These are phyloP conservation scores for Folsomia candida DNA, from an alignment of 2,888 invertebrate species.

Conservation along the genomic window DNA sequence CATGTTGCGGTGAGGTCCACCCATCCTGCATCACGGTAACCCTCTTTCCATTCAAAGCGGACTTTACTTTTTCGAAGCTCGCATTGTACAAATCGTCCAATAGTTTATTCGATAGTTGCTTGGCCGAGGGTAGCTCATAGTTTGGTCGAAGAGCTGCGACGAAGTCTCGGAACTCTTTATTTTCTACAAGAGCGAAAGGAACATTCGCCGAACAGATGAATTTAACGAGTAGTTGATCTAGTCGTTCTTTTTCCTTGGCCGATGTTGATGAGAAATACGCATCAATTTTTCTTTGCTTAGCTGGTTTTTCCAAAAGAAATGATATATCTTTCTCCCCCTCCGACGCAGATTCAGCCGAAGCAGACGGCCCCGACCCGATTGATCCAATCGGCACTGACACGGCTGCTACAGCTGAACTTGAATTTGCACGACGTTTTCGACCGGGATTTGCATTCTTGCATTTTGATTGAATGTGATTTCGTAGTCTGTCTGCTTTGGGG, in stretches of 20 bases:
- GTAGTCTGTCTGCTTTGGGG: no score
- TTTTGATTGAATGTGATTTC: no score
- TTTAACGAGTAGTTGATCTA: conserved; percentile 1
- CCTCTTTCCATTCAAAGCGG: conserved; percentile 9
- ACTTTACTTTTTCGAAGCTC: conserved; percentile 1
- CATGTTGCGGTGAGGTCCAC: conserved; percentile 25
- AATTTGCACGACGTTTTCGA: no score
- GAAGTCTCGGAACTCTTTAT: conserved; percentile 15
- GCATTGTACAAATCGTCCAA: conserved; percentile 18
- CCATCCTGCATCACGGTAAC: conserved; percentile 28
- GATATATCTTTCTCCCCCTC: no score
- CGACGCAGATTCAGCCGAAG: no score
- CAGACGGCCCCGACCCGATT: no score
- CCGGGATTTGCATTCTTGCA: no score
- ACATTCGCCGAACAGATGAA: conserved; percentile 21
- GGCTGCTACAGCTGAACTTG: no score
- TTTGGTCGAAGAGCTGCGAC: conserved; percentile 7
- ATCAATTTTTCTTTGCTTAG: background rate
- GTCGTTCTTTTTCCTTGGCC: background rate
- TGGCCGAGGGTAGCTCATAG: conserved; percentile 15
- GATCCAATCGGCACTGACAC: no score
- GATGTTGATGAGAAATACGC: background rate
- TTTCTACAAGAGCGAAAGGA: conserved; percentile 24
- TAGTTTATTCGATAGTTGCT: conserved; percentile 13
- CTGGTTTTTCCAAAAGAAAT: no score